Evolutionary conservation across 2,797 vertebrate species (phyloP).

Genomic region (Tauraco hartlaubi): DNA sequence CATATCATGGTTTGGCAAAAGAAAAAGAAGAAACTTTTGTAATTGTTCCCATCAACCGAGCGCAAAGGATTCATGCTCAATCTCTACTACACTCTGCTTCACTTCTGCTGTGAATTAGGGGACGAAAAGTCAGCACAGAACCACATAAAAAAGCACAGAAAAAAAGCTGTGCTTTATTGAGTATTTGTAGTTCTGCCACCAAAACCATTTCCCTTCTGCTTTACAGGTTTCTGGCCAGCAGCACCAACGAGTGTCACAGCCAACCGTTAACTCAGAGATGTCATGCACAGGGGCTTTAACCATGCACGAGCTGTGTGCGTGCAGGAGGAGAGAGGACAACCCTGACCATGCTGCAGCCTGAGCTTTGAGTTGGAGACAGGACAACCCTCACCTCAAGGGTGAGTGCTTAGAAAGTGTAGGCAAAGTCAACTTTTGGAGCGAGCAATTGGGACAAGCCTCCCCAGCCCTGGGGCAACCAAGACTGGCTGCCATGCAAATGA

Average conservation of each 20-base stretch:
- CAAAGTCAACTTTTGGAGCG: not conserved
- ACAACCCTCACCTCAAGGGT: not conserved
- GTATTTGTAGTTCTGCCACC: conserved; percentile 64
- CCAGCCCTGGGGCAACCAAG: not conserved
- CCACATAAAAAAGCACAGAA: conserved; percentile 46
- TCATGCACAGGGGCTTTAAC: not conserved
- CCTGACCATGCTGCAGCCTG: rapidly evolving
- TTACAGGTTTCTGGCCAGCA: conserved; percentile 67
- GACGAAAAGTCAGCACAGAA: conserved; percentile 11
- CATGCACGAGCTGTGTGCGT: rapidly evolving
- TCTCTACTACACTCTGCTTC: conserved; percentile 2
- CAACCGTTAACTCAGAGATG: not conserved
- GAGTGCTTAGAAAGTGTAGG: not conserved
- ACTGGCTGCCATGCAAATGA: rapidly evolving
- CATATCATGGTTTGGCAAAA: conserved; percentile 55
- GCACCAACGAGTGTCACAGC: not conserved
- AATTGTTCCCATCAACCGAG: conserved; percentile 62
- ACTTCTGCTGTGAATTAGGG: conserved; percentile 68
- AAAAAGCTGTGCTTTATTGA: conserved; percentile 45
- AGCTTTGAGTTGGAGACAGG: not conserved
- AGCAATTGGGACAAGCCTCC: not conserved
- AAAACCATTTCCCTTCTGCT: conserved; percentile 56
- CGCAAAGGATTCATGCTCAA: conserved; percentile 33
- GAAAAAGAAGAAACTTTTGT: conserved; percentile 70
- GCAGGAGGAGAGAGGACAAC: not conserved